A percentile compares a stretch with the other conserved stretches of the same genome.
Evolutionary conservation across 1,140 invertebrate species (phyloP).

Genomic region (Drosophila parvula): DNA sequence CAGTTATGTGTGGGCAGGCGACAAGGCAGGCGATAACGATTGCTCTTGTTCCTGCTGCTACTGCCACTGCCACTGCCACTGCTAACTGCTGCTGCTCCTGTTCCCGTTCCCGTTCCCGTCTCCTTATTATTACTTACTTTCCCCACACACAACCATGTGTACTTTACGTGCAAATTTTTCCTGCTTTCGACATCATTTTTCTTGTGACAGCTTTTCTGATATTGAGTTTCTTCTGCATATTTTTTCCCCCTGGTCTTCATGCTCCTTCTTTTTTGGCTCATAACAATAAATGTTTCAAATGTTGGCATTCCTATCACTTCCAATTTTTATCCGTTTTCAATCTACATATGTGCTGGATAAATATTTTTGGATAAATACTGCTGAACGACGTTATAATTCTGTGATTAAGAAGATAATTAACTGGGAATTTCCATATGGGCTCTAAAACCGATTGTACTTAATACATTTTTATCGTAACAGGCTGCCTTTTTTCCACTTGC

Average conservation of each 20-base stretch:
- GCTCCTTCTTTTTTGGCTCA: not conserved
- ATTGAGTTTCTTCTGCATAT: not conserved
- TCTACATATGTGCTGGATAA: not conserved
- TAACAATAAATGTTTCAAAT: not conserved
- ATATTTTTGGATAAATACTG: not conserved
- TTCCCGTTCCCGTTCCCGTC: not conserved
- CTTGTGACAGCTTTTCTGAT: not conserved
- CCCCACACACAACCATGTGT: not conserved
- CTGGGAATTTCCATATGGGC: not conserved
- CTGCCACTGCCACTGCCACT: not conserved
- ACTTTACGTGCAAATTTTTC: slow-evolving; percentile 12
- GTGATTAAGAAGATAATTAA: not conserved
- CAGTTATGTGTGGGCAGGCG: slow-evolving; percentile 15
- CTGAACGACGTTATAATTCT: no score
- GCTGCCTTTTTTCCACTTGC: not conserved
- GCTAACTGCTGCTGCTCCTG: not conserved
- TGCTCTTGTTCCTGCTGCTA: not conserved
- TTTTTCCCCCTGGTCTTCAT: not conserved
- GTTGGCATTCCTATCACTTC: not conserved
- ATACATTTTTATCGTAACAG: not conserved
- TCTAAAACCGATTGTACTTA: not conserved
- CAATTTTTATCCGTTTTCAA: not conserved
- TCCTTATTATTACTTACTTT: slow-evolving; percentile 14
- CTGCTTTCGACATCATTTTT: slow-evolving; percentile 3
- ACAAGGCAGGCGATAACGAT: slow-evolving; percentile 20